Evolutionary conservation across 2,113 vertebrate species (phyloP), one percentile per base, ranked within the genome.

Genomic region (Labeo rohita): DNA sequence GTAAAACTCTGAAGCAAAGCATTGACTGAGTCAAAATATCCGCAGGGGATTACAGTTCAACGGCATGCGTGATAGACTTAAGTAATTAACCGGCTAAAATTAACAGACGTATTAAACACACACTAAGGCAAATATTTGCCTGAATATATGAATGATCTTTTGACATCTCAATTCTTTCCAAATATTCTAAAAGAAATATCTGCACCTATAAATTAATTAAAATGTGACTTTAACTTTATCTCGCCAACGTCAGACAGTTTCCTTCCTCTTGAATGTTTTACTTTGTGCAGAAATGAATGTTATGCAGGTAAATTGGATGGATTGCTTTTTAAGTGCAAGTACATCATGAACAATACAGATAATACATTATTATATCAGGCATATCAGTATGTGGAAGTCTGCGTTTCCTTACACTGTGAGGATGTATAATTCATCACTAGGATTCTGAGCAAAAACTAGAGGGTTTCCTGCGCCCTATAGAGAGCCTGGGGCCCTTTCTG

Each of bases 61-160:
- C 21, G 16, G 34, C 8, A 13, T 72, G 52, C 52, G 3, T 18
- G 8, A 72, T 50, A 21, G 23, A 16, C 39, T 47, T 73, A 34
- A 54, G 76, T 59, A 34, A 82, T 82, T 82, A 82, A n/a, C 13
- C 3, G n/a, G 6, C 39, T 82, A 50, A 68, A 34, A 82, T 50
- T 66, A 66, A 28, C 39, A 18, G 50, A 52, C 12, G 4, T 45
- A 3, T 70, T 68, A 50, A 49, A 50, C 0, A 45, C 47, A 12
- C 15, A 8, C 47, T 50, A 68, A 18, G 6, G 9, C 80, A 36
- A n/a, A 82, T 82, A 82, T 70, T 68, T 68, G 56, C 39, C 56
- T 9, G 4, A 82, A 50, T 68, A 68, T 82, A 16, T 50, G 3
- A 68, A 82, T 6, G 8, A 68, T 36, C 8, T 12, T 36, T 68